These are phyloP conservation scores for Ceuthmochares aereus DNA, from an alignment of 2,113 vertebrate species.

Conservation along the genomic window DNA sequence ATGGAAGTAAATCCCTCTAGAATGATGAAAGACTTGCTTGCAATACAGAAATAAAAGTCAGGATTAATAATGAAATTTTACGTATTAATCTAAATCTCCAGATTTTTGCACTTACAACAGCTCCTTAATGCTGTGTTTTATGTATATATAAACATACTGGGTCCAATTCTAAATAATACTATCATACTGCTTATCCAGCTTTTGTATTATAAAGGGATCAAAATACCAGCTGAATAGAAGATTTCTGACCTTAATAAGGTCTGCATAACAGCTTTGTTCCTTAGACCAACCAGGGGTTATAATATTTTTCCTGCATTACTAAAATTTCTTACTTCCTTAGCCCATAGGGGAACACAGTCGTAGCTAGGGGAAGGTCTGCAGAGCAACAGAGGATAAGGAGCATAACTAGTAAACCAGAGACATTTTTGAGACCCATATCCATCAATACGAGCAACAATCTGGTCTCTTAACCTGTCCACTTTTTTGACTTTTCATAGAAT, in stretches of 20 bases:
- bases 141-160: not conserved
- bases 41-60: not conserved
- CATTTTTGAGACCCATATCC: not conserved
- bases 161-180: not conserved
- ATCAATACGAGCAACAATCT: not conserved
- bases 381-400: not conserved
- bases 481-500: not conserved
- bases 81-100: not conserved
- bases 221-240: not conserved
- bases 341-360: fast-evolving
- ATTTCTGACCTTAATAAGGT: not conserved
- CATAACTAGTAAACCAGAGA: not conserved
- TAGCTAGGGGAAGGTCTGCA: not conserved
- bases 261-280: not conserved
- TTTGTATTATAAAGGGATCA: not conserved
- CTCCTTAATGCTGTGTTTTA: not conserved
- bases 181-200: not conserved
- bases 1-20: not conserved
- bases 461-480: not conserved
- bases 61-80: not conserved
- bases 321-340: not conserved
- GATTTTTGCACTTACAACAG: not conserved
- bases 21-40: not conserved
- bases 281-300: not conserved
- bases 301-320: not conserved